A percentile compares a stretch with the other conserved stretches of the same genome.
Evolutionary conservation across 2,888 invertebrate genomes (phyloP).

Genomic region (Agriotes lineatus): DNA sequence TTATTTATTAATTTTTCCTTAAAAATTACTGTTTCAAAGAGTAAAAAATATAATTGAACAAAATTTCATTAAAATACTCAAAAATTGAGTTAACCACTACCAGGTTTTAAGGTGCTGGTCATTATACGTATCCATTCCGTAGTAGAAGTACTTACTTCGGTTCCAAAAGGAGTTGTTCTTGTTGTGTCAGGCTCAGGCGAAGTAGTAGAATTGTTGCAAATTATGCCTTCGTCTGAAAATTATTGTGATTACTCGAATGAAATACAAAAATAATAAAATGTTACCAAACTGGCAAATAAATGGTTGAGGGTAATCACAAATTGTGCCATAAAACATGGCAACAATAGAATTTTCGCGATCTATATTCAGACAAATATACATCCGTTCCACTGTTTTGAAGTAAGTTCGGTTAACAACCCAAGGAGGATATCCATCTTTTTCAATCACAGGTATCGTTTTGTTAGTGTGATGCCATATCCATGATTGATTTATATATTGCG

Average conservation of each 20-base stretch:
- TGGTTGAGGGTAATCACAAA: neutral
- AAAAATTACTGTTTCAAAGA: too few relatives aligned
- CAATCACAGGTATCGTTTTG: neutral
- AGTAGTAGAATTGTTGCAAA: neutral
- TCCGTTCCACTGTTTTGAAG: neutral
- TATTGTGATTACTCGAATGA: neutral
- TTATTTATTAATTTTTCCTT: too few relatives aligned
- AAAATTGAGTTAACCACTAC: too few relatives aligned
- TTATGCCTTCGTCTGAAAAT: slow-evolving; percentile 7
- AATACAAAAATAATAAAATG: neutral
- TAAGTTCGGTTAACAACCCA: slow-evolving; percentile 19
- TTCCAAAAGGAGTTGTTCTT: too few relatives aligned
- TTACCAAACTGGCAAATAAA: slow-evolving; percentile 22
- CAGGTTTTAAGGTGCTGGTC: too few relatives aligned
- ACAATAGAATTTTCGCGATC: slow-evolving; percentile 10
- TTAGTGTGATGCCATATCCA: slow-evolving; percentile 20
- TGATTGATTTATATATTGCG: neutral
- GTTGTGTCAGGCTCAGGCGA: too few relatives aligned
- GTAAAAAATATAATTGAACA: too few relatives aligned
- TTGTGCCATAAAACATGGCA: slow-evolving; percentile 1
- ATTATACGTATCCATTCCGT: too few relatives aligned
- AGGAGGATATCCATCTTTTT: slow-evolving; percentile 10
- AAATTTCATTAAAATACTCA: too few relatives aligned
- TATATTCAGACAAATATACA: slow-evolving; percentile 1
- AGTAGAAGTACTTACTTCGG: too few relatives aligned